phyloP scores from a whole-genome alignment of 2,113 vertebrate species.

The Nettapus auritus region DNA sequence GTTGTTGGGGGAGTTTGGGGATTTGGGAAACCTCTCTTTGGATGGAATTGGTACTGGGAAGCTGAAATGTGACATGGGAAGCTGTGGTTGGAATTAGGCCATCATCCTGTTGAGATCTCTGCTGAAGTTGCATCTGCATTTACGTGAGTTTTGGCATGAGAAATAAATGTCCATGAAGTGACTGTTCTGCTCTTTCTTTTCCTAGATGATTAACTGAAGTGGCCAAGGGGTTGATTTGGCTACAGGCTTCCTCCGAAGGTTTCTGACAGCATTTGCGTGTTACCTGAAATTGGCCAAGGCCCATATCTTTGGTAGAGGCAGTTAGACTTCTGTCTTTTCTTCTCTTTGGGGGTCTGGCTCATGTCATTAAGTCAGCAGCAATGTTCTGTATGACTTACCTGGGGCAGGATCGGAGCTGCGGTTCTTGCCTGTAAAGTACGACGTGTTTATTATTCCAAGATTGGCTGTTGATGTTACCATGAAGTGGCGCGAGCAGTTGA shows the following conservation, averaged over 20 bases:
- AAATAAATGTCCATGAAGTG: neutral
- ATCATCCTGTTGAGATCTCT: conserved; percentile 8
- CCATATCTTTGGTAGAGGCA: neutral
- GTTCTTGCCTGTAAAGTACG: neutral
- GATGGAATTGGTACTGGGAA: neutral
- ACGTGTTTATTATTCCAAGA: neutral
- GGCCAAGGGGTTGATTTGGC: neutral
- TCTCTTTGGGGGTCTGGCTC: neutral
- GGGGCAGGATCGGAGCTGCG: neutral
- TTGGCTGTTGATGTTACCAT: neutral
- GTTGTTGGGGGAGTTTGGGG: neutral
- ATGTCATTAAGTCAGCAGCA: neutral
- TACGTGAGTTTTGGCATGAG: conserved; percentile 41
- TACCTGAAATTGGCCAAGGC: neutral
- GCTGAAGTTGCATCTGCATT: conserved; percentile 47
- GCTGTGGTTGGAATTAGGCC: conserved; percentile 38
- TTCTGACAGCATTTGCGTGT: conserved; percentile 23
- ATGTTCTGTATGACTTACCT: neutral
- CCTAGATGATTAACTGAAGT: conserved; percentile 31
- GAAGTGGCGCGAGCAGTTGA: neutral
- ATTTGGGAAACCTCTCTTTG: neutral
- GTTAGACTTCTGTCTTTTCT: neutral
- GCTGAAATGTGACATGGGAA: conserved; percentile 11
- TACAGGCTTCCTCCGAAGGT: neutral
- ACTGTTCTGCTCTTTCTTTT: conserved; percentile 10